These are phyloP conservation scores for Atrichornis clamosus DNA, from an alignment of 2,113 vertebrate species.

Conservation along the genomic window DNA sequence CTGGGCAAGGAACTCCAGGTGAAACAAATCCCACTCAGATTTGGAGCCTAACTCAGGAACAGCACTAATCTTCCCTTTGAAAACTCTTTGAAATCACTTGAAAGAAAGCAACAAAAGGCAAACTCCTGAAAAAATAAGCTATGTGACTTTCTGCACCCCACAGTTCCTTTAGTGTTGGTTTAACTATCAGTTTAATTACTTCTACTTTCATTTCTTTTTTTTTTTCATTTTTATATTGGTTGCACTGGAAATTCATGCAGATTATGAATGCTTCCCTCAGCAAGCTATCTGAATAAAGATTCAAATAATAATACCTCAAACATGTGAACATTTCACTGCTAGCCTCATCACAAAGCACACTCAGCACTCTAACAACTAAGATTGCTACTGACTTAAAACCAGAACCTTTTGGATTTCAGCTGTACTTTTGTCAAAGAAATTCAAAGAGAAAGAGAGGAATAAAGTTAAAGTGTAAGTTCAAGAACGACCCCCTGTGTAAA, in stretches of 20 bases:
- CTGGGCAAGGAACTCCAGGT: not conserved
- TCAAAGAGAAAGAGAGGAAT: not conserved
- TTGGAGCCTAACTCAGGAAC: not conserved
- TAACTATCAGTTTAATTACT: slow-evolving; percentile 63
- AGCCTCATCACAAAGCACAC: not conserved
- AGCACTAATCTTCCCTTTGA: not conserved
- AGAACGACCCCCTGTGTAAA: not conserved
- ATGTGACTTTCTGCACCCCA: not conserved
- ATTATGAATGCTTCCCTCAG: slow-evolving; percentile 18
- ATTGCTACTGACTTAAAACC: not conserved
- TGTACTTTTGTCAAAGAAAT: not conserved
- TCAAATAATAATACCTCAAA: slow-evolving; percentile 5
- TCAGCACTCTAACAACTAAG: not conserved
- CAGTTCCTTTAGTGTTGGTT: not conserved
- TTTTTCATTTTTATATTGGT: not conserved
- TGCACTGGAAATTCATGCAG: slow-evolving; percentile 35
- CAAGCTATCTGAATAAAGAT: not conserved
- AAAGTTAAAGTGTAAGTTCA: not conserved
- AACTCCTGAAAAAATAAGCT: not conserved
- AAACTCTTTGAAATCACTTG: slow-evolving; percentile 37
- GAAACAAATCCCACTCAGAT: not conserved
- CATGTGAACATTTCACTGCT: slow-evolving; percentile 5
- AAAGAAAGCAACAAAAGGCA: slow-evolving; percentile 38
- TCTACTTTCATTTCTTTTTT: not conserved
- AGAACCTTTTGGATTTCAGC: slow-evolving; percentile 4